phyloP scores from a whole-genome alignment of 2,888 invertebrate genomes.

The Eledona agricola region DNA sequence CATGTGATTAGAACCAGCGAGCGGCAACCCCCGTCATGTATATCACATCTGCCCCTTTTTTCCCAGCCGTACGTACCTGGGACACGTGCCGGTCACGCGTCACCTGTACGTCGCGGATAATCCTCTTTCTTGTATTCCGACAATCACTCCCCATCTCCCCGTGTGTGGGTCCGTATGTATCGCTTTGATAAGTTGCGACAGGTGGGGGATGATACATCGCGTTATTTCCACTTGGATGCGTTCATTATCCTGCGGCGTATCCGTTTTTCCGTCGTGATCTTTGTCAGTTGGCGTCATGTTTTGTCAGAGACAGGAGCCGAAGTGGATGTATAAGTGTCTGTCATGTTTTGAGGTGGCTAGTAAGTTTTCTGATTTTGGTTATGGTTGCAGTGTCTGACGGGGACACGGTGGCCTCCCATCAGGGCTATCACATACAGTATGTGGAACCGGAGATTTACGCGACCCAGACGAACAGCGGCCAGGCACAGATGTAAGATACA shows the following conservation, averaged over 20 bases:
- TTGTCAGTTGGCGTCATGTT: slow-evolving; percentile 38
- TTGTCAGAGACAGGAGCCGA: slow-evolving; percentile 30
- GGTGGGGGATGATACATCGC: slow-evolving; percentile 39
- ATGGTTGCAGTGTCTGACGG: slow-evolving; percentile 64
- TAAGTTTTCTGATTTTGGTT: slow-evolving; percentile 2
- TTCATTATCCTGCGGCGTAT: slow-evolving; percentile 40
- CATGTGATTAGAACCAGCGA: neutral
- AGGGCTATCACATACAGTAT: slow-evolving; percentile 78
- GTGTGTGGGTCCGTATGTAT: no score
- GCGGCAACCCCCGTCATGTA: slow-evolving; percentile 3
- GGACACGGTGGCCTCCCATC: slow-evolving; percentile 67
- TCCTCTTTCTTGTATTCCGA: slow-evolving; percentile 45
- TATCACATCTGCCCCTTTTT: slow-evolving; percentile 7
- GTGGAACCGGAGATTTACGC: slow-evolving; percentile 75
- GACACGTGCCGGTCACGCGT: slow-evolving; percentile 51
- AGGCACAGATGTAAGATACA: slow-evolving; percentile 68
- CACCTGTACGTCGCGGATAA: slow-evolving; percentile 53
- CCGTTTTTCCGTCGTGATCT: slow-evolving; percentile 37
- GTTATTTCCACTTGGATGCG: slow-evolving; percentile 43
- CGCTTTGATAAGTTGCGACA: slow-evolving; percentile 30
- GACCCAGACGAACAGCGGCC: slow-evolving; percentile 66
- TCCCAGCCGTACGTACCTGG: slow-evolving; percentile 20
- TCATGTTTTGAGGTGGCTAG: slow-evolving; percentile 4
- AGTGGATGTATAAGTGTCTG: slow-evolving; percentile 33
- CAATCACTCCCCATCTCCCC: slow-evolving; percentile 12